These are phyloP conservation scores for Cerceris ruficornis DNA, from an alignment of 2,888 invertebrate genomes.

Conservation along the genomic window DNA sequence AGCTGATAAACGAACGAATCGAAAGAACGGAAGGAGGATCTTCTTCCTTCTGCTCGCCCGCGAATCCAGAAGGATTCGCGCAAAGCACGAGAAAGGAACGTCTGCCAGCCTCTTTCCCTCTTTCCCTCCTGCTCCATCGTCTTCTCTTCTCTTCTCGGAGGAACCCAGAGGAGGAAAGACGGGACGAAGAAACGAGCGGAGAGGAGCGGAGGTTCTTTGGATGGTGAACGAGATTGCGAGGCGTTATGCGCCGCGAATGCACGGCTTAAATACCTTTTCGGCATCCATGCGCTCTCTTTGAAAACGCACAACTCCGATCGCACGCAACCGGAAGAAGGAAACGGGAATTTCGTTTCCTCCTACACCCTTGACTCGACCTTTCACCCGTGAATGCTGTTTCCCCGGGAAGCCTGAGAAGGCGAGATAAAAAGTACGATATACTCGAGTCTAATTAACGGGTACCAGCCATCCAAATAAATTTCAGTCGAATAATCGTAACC, in stretches of 20 bases:
- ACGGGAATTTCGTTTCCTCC: constrained; percentile 6
- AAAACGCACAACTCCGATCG: constrained; percentile 21
- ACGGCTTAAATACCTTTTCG: constrained; percentile 49
- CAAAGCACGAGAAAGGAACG: constrained; percentile 30
- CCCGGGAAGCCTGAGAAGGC: neutral
- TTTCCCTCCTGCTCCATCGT: no score
- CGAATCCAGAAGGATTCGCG: constrained; percentile 33
- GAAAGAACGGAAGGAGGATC: constrained; percentile 47
- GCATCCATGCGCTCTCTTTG: constrained; percentile 22
- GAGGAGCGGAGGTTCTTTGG: constrained; percentile 35
- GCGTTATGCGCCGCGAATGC: constrained; percentile 40
- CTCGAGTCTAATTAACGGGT: no score
- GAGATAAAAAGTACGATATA: neutral
- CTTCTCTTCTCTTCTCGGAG: no score
- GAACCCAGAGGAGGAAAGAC: no score
- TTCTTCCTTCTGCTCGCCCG: constrained; percentile 28
- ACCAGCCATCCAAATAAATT: no score
- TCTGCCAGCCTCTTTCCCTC: neutral
- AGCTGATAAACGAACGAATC: constrained; percentile 44
- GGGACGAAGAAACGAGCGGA: neutral
- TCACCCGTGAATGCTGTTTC: neutral
- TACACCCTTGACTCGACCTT: neutral
- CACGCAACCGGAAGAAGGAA: constrained; percentile 12
- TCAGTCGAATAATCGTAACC: no score
- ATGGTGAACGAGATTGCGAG: constrained; percentile 46